Evolutionary conservation across 2,113 vertebrate genomes (phyloP), one percentile per base, ranked within the genome.

Genomic region (Axis porcinus): DNA sequence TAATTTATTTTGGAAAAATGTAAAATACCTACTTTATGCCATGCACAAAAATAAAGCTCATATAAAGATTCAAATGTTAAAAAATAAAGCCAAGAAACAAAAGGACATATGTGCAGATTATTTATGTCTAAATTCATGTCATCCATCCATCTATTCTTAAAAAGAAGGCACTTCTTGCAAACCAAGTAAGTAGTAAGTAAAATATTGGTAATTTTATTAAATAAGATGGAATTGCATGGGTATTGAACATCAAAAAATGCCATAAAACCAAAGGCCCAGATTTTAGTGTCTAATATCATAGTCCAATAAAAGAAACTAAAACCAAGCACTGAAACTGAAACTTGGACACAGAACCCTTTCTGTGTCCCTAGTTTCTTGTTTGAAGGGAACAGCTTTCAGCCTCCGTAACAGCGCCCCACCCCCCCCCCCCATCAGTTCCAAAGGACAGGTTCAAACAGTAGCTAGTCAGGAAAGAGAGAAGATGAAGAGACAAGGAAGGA

Each of bases 21-120:
- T 81, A 52, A 76, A 93, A 96, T 33, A 85, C 10, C 28, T 78
- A 70, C 12, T 78, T 81, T 81, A 86, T 36, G 25, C 1, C 23
- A 70, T 50, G 27, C 10, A 90, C 16, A 92, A 89, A 87, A 93
- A 45, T 21, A 86, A 27, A 89, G 2, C 13, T 79, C 47, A 89
- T 43, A 86, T 76, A 93, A 91, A 95, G 52, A 84, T 94, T 86
- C 14, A 87, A 90, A 67, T 83, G 14, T 84, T 85, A 45, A 91
- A 92, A 85, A 74, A 91, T 60, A 90, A 54, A 89, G 33, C 27
- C 30, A 95, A 82, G 52, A 88, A 89, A 83, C 54, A 86, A 93
- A 91, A 94, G 15, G 17, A 82, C 25, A 67, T 52, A 84, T 36
- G 16, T 50, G 7, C 3, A 45, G 21, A 94, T 82, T 87, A 83